Conservation (phyloP, 2,888 invertebrate species). For the Perithous albicinctus region DNA sequence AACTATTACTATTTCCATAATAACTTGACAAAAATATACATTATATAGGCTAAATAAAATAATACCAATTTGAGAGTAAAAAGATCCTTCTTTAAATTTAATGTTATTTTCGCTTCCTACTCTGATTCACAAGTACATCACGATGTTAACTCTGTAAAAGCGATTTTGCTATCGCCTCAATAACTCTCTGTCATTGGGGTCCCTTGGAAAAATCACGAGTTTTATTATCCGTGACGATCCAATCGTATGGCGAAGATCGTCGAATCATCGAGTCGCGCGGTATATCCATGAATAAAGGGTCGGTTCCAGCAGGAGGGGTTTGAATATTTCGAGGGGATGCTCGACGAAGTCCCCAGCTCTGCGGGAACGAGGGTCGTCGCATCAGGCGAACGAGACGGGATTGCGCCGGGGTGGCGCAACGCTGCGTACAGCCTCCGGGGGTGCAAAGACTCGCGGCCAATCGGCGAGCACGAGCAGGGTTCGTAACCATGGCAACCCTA, state of each 20-base stretch:
- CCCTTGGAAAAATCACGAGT: conserved; percentile 14
- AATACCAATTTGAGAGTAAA: background rate
- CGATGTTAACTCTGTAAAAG: background rate
- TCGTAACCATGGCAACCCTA: conserved; percentile 80
- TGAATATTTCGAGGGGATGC: conserved; percentile 8
- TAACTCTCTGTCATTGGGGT: background rate
- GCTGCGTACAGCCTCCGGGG: conserved; percentile 64
- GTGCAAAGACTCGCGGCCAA: conserved; percentile 64
- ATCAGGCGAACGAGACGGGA: conserved; percentile 14
- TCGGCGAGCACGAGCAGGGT: conserved; percentile 48
- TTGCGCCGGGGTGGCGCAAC: conserved; percentile 60
- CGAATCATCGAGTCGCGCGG: conserved; percentile 25
- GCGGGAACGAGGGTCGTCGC: conserved; percentile 25
- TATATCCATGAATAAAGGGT: conserved; percentile 6
- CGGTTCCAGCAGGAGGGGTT: background rate
- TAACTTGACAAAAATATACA: too few species aligned
- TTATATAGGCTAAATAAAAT: background rate
- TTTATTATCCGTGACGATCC: conserved; percentile 34
- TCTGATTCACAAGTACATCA: background rate
- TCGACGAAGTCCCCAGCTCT: background rate
- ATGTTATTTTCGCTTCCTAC: background rate
- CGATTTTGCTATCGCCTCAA: background rate
- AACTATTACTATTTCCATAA: too few species aligned
- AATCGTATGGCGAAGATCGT: conserved; percentile 17
- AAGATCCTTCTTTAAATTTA: background rate